Conservation (phyloP, 1,140 invertebrate species). For the Drosophila sulfurigaster region DNA sequence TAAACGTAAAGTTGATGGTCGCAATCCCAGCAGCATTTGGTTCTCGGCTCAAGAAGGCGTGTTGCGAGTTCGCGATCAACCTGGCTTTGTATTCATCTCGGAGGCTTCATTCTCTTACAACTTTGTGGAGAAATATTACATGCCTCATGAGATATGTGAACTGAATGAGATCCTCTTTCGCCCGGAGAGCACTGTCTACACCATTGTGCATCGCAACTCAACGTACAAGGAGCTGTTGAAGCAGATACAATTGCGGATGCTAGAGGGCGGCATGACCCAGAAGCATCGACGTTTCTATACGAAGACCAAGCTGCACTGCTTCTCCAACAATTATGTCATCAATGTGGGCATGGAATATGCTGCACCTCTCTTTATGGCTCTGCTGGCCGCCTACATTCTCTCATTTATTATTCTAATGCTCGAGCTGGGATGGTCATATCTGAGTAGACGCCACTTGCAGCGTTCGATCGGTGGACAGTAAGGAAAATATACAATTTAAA, state of each 20-base stretch:
- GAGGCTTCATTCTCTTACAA: constrained; percentile 70
- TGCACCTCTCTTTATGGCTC: constrained; percentile 67
- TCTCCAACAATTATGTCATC: constrained; percentile 72
- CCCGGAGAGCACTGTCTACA: constrained; percentile 57
- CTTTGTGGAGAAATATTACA: constrained; percentile 69
- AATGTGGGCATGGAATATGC: constrained; percentile 82
- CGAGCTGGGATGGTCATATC: constrained; percentile 55
- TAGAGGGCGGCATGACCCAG: constrained; percentile 67
- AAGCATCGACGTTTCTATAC: constrained; percentile 66
- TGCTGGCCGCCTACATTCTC: constrained; percentile 57
- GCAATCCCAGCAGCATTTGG: constrained; percentile 58
- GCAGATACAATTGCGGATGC: constrained; percentile 55
- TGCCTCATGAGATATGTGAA: constrained; percentile 77
- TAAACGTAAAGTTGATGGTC: constrained; percentile 62
- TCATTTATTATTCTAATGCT: constrained; percentile 53
- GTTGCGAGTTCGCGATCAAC: constrained; percentile 61
- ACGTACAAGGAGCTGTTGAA: constrained; percentile 69
- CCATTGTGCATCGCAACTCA: constrained; percentile 62
- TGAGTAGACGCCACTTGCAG: neutral
- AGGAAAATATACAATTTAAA: neutral
- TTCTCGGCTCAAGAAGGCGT: constrained; percentile 63
- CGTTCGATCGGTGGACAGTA: neutral
- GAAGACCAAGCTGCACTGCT: constrained; percentile 67
- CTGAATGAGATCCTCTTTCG: constrained; percentile 74
- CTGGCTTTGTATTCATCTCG: constrained; percentile 73